Evolutionary conservation across 2,888 invertebrate species (phyloP).

Genomic region (Eumacrocentrus americanus): DNA sequence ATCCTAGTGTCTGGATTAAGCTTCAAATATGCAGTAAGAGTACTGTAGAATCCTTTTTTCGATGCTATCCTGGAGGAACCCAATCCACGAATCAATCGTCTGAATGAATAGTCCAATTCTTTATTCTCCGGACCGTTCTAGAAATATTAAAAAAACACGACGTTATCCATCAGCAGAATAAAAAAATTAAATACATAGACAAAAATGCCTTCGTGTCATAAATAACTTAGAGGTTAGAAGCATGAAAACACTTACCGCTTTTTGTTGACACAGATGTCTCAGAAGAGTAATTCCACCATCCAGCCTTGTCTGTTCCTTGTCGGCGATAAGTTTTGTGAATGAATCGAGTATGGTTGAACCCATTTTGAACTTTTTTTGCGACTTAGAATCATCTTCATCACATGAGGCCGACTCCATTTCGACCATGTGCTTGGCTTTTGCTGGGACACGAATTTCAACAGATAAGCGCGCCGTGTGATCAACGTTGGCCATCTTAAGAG

Average conservation of each 20-base stretch:
- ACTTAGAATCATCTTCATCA: conserved; percentile 24
- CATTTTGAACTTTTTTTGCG: conserved; percentile 35
- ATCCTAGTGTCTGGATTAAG: conserved; percentile 64
- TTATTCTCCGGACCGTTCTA: conserved; percentile 64
- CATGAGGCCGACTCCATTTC: conserved; percentile 33
- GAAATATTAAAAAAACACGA: conserved; percentile 12
- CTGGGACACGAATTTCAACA: too few species aligned
- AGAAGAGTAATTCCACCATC: conserved; percentile 60
- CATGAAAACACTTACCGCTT: conserved; percentile 55
- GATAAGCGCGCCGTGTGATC: too few species aligned
- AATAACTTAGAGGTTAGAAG: conserved; percentile 42
- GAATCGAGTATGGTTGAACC: conserved; percentile 59
- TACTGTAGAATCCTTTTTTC: conserved; percentile 73
- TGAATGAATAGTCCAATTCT: conserved; percentile 72
- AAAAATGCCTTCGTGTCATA: conserved; percentile 13
- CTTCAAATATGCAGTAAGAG: conserved; percentile 69
- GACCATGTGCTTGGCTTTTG: conserved; percentile 41
- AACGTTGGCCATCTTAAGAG: too few species aligned
- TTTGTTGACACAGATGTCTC: conserved; percentile 57
- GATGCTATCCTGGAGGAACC: conserved; percentile 71
- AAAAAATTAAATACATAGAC: conserved; percentile 56
- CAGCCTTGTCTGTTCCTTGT: conserved; percentile 58
- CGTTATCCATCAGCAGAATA: conserved; percentile 38
- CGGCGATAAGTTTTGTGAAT: conserved; percentile 60
- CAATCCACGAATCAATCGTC: conserved; percentile 74